phyloP scores from a whole-genome alignment of 2,113 vertebrate genomes.

The Rousettus leschenaultii region DNA sequence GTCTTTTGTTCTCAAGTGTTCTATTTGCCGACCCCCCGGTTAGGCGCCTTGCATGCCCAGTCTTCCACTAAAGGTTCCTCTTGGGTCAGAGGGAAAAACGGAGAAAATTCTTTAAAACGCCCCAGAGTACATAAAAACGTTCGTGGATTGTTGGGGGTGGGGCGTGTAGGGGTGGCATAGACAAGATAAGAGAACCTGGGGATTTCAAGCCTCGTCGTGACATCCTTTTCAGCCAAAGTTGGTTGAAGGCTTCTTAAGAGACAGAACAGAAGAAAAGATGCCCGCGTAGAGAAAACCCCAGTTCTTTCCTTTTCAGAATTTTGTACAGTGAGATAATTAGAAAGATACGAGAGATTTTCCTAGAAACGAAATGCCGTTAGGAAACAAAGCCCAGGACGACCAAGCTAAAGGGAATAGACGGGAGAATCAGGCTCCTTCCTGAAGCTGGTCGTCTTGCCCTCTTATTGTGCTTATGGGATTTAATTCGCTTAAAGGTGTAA shows the following conservation, averaged over 20 bases:
- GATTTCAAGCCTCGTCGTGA: constrained; percentile 74
- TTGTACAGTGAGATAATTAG: constrained; percentile 47
- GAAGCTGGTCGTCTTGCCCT: background rate
- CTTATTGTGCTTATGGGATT: background rate
- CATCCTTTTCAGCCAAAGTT: constrained; percentile 68
- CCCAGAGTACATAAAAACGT: constrained; percentile 18
- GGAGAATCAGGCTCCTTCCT: background rate
- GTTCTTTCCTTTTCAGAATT: constrained; percentile 25
- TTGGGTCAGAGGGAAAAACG: background rate
- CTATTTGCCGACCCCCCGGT: background rate
- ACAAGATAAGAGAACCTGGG: constrained; percentile 9
- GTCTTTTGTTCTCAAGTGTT: background rate
- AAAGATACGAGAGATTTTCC: background rate
- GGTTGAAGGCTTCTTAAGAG: constrained; percentile 48
- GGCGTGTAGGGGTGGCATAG: background rate
- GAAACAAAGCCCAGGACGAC: background rate
- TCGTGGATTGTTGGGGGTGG: constrained; percentile 31
- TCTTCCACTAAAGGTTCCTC: background rate
- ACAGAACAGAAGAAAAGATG: constrained; percentile 23
- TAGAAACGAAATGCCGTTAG: constrained; percentile 41
- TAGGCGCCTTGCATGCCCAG: background rate
- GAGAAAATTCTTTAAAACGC: background rate
- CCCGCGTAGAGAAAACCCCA: constrained; percentile 18
- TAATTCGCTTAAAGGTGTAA: background rate
- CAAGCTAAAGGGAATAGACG: background rate